phyloP scores from a whole-genome alignment of 2,113 vertebrate genomes.

The Lampris megalopsis region DNA sequence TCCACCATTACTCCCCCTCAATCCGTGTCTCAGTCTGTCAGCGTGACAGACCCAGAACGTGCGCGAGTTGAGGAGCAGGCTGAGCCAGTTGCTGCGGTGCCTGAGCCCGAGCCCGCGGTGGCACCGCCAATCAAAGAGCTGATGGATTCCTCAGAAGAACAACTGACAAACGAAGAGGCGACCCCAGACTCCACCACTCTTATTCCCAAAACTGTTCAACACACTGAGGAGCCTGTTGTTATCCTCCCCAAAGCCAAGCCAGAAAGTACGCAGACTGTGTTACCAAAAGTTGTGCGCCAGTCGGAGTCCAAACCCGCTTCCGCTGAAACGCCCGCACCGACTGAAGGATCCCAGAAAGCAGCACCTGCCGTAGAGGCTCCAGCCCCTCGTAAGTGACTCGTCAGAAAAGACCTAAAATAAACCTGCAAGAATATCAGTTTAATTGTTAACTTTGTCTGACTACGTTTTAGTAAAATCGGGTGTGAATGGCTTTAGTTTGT shows the following conservation, averaged over 20 bases:
- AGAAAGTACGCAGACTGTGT: constrained; percentile 12
- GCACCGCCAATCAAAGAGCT: constrained; percentile 6
- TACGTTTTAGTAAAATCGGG: neutral
- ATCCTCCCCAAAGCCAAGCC: constrained; percentile 54
- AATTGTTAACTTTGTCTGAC: accelerated
- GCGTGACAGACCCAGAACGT: neutral
- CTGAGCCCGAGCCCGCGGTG: constrained; percentile 6
- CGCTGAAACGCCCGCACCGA: constrained; percentile 66
- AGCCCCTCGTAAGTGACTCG: constrained; percentile 70
- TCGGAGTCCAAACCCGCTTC: constrained; percentile 56
- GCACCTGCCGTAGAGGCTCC: constrained; percentile 68
- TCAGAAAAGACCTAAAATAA: accelerated
- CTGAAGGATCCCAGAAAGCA: constrained; percentile 61
- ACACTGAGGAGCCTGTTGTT: neutral
- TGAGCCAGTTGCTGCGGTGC: neutral
- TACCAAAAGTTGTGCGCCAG: constrained; percentile 26
- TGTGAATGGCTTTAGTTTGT: no score
- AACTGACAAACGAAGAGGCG: constrained; percentile 25
- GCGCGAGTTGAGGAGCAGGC: neutral
- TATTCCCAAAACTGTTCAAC: neutral
- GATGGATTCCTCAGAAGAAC: constrained; percentile 15
- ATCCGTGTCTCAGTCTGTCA: constrained; percentile 2
- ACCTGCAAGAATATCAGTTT: no score
- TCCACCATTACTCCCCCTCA: neutral
- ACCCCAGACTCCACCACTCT: constrained; percentile 62